Evolutionary conservation across 2,113 vertebrate genomes (phyloP).

Genomic region (Lamprologus speciosus): DNA sequence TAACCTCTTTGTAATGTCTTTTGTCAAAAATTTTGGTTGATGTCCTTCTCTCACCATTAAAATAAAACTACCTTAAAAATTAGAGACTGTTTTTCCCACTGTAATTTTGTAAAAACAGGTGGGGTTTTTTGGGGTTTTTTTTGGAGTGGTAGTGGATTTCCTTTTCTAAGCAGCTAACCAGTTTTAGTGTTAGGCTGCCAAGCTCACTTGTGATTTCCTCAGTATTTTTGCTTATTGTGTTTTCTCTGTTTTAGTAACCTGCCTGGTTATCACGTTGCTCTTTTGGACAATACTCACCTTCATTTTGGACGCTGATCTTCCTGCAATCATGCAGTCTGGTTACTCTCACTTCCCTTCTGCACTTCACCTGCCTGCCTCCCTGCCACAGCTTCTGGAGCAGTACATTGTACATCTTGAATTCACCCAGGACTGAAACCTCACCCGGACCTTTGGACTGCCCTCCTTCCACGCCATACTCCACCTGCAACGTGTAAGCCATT

Average conservation of each 20-base stretch:
- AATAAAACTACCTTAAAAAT: neutral
- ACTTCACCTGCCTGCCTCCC: neutral
- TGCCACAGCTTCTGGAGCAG: neutral
- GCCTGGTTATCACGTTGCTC: neutral
- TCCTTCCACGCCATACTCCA: neutral
- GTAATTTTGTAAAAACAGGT: neutral
- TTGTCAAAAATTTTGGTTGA: neutral
- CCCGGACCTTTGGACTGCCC: neutral
- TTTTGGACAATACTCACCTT: neutral
- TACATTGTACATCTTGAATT: neutral
- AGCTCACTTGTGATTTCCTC: neutral
- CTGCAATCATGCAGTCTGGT: neutral
- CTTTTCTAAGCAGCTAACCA: neutral
- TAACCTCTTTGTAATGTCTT: neutral
- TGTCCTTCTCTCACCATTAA: neutral
- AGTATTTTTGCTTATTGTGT: neutral
- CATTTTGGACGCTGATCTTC: neutral
- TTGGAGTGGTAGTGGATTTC: too few species aligned
- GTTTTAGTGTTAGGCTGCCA: neutral
- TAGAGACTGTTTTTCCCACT: neutral
- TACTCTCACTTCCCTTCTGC: neutral
- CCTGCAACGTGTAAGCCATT: neutral
- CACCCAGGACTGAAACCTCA: neutral
- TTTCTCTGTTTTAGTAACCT: neutral
- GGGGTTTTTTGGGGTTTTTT: fast-evolving